A percentile compares a stretch with the other conserved stretches of the same genome.
These are phyloP conservation scores for Tauraco erythrolophus DNA, from an alignment of 2,113 vertebrate species.

Conservation along the genomic window DNA sequence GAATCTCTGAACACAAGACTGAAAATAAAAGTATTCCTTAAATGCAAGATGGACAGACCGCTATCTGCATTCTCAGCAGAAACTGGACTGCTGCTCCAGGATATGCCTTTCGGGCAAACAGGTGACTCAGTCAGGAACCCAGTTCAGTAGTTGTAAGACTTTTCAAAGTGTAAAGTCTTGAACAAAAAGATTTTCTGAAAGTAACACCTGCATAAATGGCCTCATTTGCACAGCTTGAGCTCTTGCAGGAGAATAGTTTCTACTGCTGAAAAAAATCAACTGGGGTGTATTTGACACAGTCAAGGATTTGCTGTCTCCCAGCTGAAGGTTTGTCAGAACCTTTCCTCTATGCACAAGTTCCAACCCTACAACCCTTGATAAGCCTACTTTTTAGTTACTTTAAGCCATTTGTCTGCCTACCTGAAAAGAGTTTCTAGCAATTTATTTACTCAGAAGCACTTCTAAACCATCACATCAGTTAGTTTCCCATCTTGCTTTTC, in stretches of 20 bases:
- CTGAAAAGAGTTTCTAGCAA: not conserved
- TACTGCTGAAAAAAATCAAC: not conserved
- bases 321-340: not conserved
- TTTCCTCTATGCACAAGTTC: not conserved
- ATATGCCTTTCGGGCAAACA: not conserved
- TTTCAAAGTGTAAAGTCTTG: not conserved
- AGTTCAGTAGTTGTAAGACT: not conserved
- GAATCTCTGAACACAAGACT: not conserved
- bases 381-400: not conserved
- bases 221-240: not conserved
- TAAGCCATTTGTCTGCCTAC: not conserved
- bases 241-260: not conserved
- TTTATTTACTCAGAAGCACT: not conserved
- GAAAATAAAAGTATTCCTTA: not conserved
- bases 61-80: not conserved
- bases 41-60: not conserved
- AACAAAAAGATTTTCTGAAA: not conserved
- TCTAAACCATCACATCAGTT: not conserved
- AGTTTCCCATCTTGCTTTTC: not conserved
- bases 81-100: not conserved
- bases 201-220: not conserved
- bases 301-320: not conserved
- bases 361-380: not conserved
- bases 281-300: not conserved
- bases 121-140: not conserved